Conservation (phyloP, 2,113 vertebrate genomes). For the Mesoclemmys tuberculata region DNA sequence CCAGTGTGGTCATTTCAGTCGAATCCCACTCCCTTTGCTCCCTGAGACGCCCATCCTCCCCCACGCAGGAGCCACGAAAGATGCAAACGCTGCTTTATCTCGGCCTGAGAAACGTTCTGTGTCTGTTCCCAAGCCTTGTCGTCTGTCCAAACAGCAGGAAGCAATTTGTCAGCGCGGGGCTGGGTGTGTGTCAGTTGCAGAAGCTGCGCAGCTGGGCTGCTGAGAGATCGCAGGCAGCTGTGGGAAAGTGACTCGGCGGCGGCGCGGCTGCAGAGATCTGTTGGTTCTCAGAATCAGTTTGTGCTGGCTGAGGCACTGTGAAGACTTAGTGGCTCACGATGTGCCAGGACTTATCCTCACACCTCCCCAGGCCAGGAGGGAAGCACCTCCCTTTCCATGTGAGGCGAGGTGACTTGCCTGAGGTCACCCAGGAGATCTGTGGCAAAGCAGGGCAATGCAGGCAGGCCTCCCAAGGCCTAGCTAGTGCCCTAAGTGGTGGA, state of each 20-base stretch:
- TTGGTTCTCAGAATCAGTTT: neutral
- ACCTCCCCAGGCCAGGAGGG: no score
- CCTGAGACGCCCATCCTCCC: neutral
- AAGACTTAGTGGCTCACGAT: neutral
- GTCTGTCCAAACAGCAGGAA: neutral
- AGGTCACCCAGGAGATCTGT: neutral
- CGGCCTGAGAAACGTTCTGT: neutral
- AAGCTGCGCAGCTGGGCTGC: accelerated
- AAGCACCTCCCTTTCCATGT: accelerated
- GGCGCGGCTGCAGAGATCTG: accelerated
- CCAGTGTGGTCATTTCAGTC: neutral
- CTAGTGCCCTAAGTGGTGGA: neutral
- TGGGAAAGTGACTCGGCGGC: neutral
- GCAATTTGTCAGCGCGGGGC: neutral
- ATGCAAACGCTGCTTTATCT: neutral
- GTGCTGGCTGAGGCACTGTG: neutral
- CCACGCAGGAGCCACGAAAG: neutral
- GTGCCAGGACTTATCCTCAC: neutral
- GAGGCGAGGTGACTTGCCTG: accelerated
- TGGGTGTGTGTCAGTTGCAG: accelerated
- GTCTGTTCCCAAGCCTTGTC: neutral
- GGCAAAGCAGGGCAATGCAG: neutral
- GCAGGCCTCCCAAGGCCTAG: neutral
- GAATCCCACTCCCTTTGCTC: neutral
- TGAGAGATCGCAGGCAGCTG: neutral